Percentiles rank a stretch among this genome's conserved stretches.
Evolutionary conservation across 2,113 vertebrate species (phyloP).

Genomic region (Hucho hucho): DNA sequence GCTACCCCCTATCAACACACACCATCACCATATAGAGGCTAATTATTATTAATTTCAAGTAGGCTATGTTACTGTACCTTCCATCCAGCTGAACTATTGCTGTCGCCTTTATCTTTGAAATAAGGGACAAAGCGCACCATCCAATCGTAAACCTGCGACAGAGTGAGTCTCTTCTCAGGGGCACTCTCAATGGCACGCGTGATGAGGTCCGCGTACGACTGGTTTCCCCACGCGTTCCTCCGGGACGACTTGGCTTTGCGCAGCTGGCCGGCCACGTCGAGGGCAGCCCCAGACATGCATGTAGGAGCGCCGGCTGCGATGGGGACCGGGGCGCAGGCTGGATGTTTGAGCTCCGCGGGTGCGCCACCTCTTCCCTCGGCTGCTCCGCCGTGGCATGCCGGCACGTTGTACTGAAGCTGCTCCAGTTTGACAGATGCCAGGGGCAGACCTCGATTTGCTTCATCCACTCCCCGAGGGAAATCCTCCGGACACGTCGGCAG

Average conservation of each 20-base stretch:
- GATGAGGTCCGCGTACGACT: conserved; percentile 97
- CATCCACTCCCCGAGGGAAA: conserved; percentile 77
- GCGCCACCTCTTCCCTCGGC: conserved; percentile 79
- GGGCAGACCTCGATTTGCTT: conserved; percentile 64
- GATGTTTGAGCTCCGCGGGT: conserved; percentile 80
- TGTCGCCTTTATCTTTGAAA: conserved; percentile 99
- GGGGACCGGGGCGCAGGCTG: conserved; percentile 66
- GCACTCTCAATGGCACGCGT: conserved; percentile 96
- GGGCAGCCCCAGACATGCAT: conserved; percentile 81
- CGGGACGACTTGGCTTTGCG: conserved; percentile 95
- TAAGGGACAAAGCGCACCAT: conserved; percentile 98
- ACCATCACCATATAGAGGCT: neutral
- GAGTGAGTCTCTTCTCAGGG: conserved; percentile 92
- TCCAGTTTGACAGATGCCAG: conserved; percentile 70
- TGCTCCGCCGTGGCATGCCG: conserved; percentile 76
- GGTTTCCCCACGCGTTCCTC: conserved; percentile 96
- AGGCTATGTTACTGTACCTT: conserved; percentile 79
- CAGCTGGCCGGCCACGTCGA: conserved; percentile 86
- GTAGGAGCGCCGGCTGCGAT: conserved; percentile 65
- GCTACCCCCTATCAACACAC: too few relatives aligned
- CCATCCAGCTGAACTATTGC: conserved; percentile 95
- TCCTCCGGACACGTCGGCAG: conserved; percentile 86
- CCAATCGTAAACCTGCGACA: conserved; percentile 98
- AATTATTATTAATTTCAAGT: neutral
- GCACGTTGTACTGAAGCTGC: conserved; percentile 62